Base-by-base conservation (phyloP, 2,797 vertebrate species). In the Catostomus latipinnis region DNA sequence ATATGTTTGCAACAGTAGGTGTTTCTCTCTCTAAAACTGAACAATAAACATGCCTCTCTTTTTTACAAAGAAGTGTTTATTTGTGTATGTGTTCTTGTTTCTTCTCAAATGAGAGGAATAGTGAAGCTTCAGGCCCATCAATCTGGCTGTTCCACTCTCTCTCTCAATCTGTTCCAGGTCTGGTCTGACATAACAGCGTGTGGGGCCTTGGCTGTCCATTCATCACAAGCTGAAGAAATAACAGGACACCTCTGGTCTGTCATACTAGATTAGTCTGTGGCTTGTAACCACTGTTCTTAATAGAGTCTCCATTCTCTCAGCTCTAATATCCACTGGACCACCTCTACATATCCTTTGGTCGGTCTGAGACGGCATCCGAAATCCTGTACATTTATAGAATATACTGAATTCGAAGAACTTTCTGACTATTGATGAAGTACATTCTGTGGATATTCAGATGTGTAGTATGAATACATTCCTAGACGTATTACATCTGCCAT, bases 161-260 rank as follows among this genome's bases (percentile, higher is more conserved):
- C 86, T 91, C 90, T 93, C 93, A 93, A 93, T 93, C 90, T 93
- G 93, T 93, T 93, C 91, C 90, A 88, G 90, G 89, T 93, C 88
- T 89, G 87, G 90, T 88, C 89, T 92, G 91, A 94, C 89, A 88
- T 92, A 92, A 94, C 93, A 93, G 92, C 91, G 88, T 91, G 88
- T 88, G 91, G 88, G 92, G 87, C 88, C 85, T 77, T 90, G 87
- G 88, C 84, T 85, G 83, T 88, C 92, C 80, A 94, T 94, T 93
- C 91, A 93, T 94, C 94, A 94, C 87, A 69, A 58, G 86, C 84
- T 90, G 90, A 91, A 91, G 92, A 94, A 92, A 93, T 92, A 93
- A 92, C 90, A 90, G 90, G 92, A 94, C 93, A 93, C 91, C 91
- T 93, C 90, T 92, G 92, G 91, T 94, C 93, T 94, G 93, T 93